A percentile compares a stretch with the other conserved stretches of the same genome.
These are phyloP conservation scores for Drosophila neocordata DNA, from an alignment of 1,140 invertebrate genomes.

Conservation along the genomic window DNA sequence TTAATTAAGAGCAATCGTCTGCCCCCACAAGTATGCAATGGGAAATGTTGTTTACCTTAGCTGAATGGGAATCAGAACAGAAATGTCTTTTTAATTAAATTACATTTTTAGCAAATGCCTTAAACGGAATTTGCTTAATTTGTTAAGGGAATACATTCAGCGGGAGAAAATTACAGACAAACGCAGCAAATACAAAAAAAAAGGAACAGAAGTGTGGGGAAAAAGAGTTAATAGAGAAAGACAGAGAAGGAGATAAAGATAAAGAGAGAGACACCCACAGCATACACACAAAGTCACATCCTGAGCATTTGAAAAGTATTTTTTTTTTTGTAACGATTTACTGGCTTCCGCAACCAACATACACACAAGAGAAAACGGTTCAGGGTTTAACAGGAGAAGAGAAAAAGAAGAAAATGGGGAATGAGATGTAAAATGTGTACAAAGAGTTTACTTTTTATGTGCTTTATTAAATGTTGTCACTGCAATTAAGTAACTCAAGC, in stretches of 20 bases:
- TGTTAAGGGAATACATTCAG: slow-evolving; percentile 10
- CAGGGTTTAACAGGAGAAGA: neutral
- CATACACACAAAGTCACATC: slow-evolving; percentile 4
- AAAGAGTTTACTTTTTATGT: slow-evolving; percentile 22
- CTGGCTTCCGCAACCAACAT: slow-evolving; percentile 7
- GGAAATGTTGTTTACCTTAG: slow-evolving; percentile 15
- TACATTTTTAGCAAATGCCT: slow-evolving; percentile 58
- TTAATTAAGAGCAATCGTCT: slow-evolving; percentile 59
- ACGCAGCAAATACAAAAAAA: neutral
- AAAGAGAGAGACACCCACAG: neutral
- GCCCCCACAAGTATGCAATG: slow-evolving; percentile 51
- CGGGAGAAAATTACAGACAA: neutral
- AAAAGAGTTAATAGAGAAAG: neutral
- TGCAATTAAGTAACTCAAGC: slow-evolving; percentile 72
- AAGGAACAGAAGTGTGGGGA: neutral
- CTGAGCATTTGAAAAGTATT: slow-evolving; percentile 6
- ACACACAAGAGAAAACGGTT: slow-evolving; percentile 17
- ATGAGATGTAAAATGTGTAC: slow-evolving; percentile 8
- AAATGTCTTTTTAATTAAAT: slow-evolving; percentile 74
- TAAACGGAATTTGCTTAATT: slow-evolving; percentile 60
- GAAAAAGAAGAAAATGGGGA: neutral
- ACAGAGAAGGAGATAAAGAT: neutral
- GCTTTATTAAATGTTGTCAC: slow-evolving; percentile 63
- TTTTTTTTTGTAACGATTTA: slow-evolving; percentile 3
- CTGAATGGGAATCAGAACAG: slow-evolving; percentile 23